These are phyloP conservation scores for Eolophus roseicapilla DNA, from an alignment of 2,113 vertebrate species.

Conservation along the genomic window DNA sequence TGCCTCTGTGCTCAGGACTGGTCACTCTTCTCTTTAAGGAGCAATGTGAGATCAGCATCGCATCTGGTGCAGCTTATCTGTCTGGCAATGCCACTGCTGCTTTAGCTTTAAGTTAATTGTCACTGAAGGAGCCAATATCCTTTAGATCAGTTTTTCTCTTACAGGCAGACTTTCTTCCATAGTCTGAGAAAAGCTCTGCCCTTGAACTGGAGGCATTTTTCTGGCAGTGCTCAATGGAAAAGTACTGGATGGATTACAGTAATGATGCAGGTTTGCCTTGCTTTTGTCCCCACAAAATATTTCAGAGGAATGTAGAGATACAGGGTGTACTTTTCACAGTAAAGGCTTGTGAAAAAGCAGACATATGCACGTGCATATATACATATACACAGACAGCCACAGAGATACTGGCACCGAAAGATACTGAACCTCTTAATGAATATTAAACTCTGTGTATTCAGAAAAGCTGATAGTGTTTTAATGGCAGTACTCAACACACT, in stretches of 20 bases:
- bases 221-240: background rate
- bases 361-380: rapidly evolving
- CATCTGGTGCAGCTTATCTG: background rate
- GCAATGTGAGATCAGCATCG: rapidly evolving
- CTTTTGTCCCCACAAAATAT: background rate
- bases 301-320: background rate
- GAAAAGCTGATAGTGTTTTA: background rate
- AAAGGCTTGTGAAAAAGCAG: background rate
- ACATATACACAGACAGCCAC: rapidly evolving
- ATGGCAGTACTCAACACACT: background rate
- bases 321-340: background rate
- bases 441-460: background rate
- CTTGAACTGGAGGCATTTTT: background rate
- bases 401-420: background rate
- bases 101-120: background rate
- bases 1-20: background rate
- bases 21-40: background rate
- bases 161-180: background rate
- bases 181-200: background rate
- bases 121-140: background rate
- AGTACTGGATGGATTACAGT: background rate
- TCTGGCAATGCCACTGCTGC: background rate
- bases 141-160: conserved; percentile 6
- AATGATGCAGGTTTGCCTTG: background rate
- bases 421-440: background rate